Conservation (phyloP, 2,888 invertebrate species). For the Drosophila picticornis region DNA sequence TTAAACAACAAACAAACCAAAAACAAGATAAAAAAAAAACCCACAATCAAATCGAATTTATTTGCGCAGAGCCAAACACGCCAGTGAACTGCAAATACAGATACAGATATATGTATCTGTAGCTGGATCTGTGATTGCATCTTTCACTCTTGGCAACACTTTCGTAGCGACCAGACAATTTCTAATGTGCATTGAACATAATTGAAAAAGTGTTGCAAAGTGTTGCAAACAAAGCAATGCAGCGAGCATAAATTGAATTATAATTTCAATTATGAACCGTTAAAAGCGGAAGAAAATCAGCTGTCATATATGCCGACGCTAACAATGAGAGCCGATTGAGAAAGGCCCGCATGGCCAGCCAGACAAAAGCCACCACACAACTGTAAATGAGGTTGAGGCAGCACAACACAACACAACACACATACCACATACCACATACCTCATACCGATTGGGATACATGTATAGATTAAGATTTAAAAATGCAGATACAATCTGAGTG, state of each 20-base stretch:
- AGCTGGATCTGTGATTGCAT: slow-evolving; percentile 59
- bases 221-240: slow-evolving; percentile 58
- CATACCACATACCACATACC: slow-evolving; percentile 35
- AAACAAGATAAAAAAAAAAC: slow-evolving; percentile 28
- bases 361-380: slow-evolving; percentile 48
- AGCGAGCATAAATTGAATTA: slow-evolving; percentile 71
- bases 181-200: slow-evolving; percentile 72
- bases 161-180: slow-evolving; percentile 55
- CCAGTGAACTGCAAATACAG: slow-evolving; percentile 43
- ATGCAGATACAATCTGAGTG: slow-evolving; percentile 46
- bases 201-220: slow-evolving; percentile 75
- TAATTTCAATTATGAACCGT: slow-evolving; percentile 81
- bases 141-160: slow-evolving; percentile 69
- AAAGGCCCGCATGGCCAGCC: slow-evolving; percentile 33
- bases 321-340: slow-evolving; percentile 70
- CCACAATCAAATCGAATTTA: slow-evolving; percentile 67
- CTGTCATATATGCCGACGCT: slow-evolving; percentile 31
- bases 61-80: slow-evolving; percentile 66
- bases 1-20: slow-evolving; percentile 38
- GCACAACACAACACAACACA: slow-evolving; percentile 8
- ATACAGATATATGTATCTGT: slow-evolving; percentile 35
- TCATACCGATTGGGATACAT: slow-evolving; percentile 26
- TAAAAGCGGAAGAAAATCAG: slow-evolving; percentile 76
- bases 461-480: slow-evolving; percentile 25
- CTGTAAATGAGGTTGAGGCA: slow-evolving; percentile 76